These are phyloP conservation scores for Urocynchramus pylzowi DNA, from an alignment of 2,113 vertebrate genomes.

Conservation along the genomic window DNA sequence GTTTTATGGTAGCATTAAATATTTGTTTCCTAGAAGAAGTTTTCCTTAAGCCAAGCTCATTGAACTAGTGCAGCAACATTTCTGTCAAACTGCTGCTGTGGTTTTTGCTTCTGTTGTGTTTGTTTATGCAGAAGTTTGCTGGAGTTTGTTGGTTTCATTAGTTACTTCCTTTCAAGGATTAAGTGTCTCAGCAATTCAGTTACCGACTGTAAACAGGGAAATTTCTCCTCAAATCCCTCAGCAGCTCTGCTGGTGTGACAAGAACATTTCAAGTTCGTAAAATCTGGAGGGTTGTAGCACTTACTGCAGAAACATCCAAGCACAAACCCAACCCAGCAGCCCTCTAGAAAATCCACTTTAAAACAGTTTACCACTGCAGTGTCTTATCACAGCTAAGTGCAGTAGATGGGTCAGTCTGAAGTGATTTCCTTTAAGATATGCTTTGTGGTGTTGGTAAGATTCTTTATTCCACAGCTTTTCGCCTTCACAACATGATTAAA, in stretches of 20 bases:
- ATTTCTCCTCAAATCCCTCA: not conserved
- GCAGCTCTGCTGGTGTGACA: not conserved
- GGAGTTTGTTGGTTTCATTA: slow-evolving; percentile 31
- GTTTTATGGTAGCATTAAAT: not conserved
- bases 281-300: not conserved
- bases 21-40: not conserved
- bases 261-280: not conserved
- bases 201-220: slow-evolving; percentile 13
- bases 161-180: slow-evolving; percentile 49
- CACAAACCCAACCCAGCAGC: not conserved
- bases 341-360: not conserved
- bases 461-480: not conserved
- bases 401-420: not conserved
- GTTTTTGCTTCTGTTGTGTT: slow-evolving; percentile 40
- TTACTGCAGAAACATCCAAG: not conserved
- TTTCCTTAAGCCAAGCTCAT: not conserved
- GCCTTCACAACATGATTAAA: not conserved
- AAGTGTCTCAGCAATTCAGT: not conserved
- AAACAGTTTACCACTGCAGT: not conserved
- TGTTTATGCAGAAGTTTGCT: slow-evolving; percentile 33
- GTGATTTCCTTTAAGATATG: not conserved
- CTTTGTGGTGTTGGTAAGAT: not conserved
- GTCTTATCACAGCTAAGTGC: not conserved
- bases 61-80: not conserved
- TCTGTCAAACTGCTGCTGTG: slow-evolving; percentile 18